Percentiles rank a stretch among this genome's conserved stretches.
These are phyloP conservation scores for Dynastes grantii DNA, from an alignment of 2,888 invertebrate species.

Conservation along the genomic window DNA sequence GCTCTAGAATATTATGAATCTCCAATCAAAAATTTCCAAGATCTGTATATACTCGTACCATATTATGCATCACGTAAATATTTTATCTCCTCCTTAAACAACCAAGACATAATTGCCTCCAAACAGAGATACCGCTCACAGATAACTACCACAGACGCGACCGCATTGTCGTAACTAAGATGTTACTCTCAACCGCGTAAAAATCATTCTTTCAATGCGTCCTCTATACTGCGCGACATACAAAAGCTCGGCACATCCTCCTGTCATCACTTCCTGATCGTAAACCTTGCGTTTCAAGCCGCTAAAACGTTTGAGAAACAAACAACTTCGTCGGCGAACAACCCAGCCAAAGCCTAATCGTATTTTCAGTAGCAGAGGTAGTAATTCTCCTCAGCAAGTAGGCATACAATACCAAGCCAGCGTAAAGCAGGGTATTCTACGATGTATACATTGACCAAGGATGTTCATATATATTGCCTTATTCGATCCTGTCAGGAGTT, in stretches of 20 bases:
- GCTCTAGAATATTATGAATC: too few relatives aligned
- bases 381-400: too few relatives aligned
- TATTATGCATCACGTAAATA: neutral
- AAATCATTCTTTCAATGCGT: conserved; percentile 26
- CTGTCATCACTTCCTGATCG: neutral
- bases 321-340: too few relatives aligned
- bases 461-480: neutral
- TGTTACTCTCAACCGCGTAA: neutral
- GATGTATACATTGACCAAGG: too few relatives aligned
- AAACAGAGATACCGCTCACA: conserved; percentile 26
- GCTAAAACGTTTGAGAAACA: too few relatives aligned
- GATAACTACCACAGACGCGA: conserved; percentile 23
- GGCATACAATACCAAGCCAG: too few relatives aligned
- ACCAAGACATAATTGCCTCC: conserved; percentile 37
- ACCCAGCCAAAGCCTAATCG: too few relatives aligned
- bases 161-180: conserved; percentile 32
- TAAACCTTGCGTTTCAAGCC: too few relatives aligned
- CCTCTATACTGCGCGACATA: neutral
- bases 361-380: too few relatives aligned
- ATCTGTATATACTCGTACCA: neutral
- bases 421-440: too few relatives aligned
- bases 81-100: conserved; percentile 26
- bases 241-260: conserved; percentile 1
- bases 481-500: too few relatives aligned
- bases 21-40: too few relatives aligned